phyloP scores from a whole-genome alignment of 2,888 invertebrate species.

The Lycocerus yunnanus region DNA sequence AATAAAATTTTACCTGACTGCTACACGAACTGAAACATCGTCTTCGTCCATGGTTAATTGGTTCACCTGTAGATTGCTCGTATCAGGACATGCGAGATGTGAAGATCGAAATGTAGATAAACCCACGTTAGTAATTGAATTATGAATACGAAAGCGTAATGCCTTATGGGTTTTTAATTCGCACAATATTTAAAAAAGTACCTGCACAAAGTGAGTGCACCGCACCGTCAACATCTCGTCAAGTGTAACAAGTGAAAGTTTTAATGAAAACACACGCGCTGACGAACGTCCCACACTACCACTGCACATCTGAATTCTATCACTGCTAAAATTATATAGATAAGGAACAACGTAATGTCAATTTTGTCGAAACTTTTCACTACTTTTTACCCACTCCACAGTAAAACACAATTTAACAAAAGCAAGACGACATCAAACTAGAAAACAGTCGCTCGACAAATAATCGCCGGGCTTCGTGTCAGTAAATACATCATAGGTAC shows the following conservation, averaged over 20 bases:
- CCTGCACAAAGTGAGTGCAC: neutral
- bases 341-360: neutral
- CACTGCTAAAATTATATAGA: slow-evolving; percentile 1
- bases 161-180: neutral
- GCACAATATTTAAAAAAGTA: neutral
- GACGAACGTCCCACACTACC: neutral
- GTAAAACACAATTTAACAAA: neutral
- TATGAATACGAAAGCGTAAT: neutral
- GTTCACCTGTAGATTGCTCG: slow-evolving; percentile 23
- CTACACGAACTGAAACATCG: slow-evolving; percentile 71
- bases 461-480: neutral
- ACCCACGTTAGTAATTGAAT: neutral
- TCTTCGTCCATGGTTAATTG: slow-evolving; percentile 62
- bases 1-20: slow-evolving; percentile 63
- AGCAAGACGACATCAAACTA: neutral
- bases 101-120: neutral
- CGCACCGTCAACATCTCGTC: neutral
- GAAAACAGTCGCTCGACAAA: neutral
- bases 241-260: slow-evolving; percentile 3
- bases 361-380: neutral
- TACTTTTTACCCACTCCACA: neutral
- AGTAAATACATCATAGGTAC: neutral
- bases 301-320: neutral
- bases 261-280: neutral
- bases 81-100: neutral